A percentile compares a stretch with the other conserved stretches of the same genome.
Evolutionary conservation across 2,113 vertebrate species (phyloP).

Genomic region (Trachemys scripta): DNA sequence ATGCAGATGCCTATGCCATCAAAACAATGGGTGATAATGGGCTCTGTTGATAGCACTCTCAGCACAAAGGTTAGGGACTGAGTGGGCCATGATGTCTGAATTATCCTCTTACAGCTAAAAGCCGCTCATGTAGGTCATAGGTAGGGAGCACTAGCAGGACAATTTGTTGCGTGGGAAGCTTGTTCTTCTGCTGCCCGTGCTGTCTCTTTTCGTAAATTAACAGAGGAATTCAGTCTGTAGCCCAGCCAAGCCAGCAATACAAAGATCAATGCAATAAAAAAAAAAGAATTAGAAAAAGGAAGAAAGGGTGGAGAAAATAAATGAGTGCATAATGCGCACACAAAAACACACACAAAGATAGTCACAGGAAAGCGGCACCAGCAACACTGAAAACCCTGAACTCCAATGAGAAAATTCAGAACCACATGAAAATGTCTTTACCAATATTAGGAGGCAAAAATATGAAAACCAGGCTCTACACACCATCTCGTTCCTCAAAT

Average conservation of each 20-base stretch:
- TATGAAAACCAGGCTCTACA: neutral
- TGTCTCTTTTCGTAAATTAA: neutral
- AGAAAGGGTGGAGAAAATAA: neutral
- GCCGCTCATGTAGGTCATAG: neutral
- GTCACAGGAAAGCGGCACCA: neutral
- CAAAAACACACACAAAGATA: neutral
- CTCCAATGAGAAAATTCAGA: neutral
- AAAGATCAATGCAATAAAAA: neutral
- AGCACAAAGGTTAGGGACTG: neutral
- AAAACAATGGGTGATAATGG: neutral
- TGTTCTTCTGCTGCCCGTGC: neutral
- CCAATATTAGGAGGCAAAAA: neutral
- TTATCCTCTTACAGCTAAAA: neutral
- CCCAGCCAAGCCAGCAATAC: neutral
- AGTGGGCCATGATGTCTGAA: neutral
- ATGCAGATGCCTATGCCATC: neutral
- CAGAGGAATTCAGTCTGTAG: neutral
- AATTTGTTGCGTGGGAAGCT: neutral
- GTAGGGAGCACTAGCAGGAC: neutral
- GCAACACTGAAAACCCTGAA: neutral
- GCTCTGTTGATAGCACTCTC: neutral
- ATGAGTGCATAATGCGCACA: neutral
- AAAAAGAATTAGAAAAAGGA: neutral
- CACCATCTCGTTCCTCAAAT: neutral
- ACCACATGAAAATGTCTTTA: neutral